Conservation (phyloP, 1,140 invertebrate species). For the Heliconius nattereri region DNA sequence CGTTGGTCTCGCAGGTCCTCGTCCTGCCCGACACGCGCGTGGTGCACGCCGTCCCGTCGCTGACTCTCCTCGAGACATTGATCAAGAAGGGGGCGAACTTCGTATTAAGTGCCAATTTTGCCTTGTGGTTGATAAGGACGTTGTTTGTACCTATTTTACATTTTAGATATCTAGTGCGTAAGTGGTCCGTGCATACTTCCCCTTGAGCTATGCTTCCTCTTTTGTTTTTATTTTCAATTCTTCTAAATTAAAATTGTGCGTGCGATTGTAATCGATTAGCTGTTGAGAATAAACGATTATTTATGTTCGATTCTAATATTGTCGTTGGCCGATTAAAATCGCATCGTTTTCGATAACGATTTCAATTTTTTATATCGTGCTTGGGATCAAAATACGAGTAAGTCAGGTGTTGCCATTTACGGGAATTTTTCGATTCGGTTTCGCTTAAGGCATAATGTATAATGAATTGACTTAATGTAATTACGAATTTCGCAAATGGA, state of each 20-base stretch:
- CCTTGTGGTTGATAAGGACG: constrained; percentile 80
- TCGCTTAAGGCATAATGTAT: constrained; percentile 37
- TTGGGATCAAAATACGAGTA: constrained; percentile 76
- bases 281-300: not conserved
- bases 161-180: constrained; percentile 79
- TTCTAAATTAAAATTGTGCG: not conserved
- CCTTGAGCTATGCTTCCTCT: constrained; percentile 45
- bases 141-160: constrained; percentile 79
- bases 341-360: constrained; percentile 25
- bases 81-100: constrained; percentile 69
- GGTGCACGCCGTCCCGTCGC: constrained; percentile 28
- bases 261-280: not conserved
- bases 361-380: constrained; percentile 69
- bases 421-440: constrained; percentile 36
- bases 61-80: constrained; percentile 51
- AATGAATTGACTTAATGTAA: constrained; percentile 56
- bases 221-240: not conserved
- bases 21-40: constrained; percentile 14
- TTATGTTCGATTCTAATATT: not conserved
- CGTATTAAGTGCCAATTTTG: constrained; percentile 82
- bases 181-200: constrained; percentile 64
- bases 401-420: constrained; percentile 47
- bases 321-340: not conserved
- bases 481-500: constrained; percentile 67
- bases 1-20: constrained; percentile 15